phyloP scores from a whole-genome alignment of 2,797 vertebrate genomes.

The Tokudaia muenninki region DNA sequence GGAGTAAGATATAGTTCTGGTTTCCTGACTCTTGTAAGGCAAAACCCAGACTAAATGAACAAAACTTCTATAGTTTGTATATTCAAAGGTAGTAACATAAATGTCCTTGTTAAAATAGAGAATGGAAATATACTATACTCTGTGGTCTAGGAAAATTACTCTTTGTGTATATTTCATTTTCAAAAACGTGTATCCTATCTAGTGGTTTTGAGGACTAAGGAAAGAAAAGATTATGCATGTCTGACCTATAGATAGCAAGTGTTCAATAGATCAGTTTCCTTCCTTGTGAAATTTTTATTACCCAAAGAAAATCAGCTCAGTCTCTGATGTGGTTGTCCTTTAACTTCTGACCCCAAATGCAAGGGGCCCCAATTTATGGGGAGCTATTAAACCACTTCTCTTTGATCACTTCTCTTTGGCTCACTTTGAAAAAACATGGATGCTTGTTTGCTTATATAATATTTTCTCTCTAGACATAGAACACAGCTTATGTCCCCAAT shows the following conservation, averaged over 20 bases:
- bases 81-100: not conserved
- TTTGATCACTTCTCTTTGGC: not conserved
- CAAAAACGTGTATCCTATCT: not conserved
- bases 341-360: not conserved
- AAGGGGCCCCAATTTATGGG: not conserved
- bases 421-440: slow-evolving; percentile 21
- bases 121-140: not conserved
- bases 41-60: not conserved
- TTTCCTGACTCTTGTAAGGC: not conserved
- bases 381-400: not conserved
- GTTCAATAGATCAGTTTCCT: slow-evolving; percentile 23
- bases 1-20: not conserved
- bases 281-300: not conserved
- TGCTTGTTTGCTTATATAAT: not conserved
- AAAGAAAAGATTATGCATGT: not conserved
- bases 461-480: not conserved
- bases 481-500: slow-evolving; percentile 44
- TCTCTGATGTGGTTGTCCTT: not conserved
- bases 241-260: not conserved
- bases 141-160: not conserved
- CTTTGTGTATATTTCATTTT: not conserved
- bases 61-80: not conserved
- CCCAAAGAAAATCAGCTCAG: not conserved
- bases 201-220: slow-evolving; percentile 15
- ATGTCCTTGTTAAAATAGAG: not conserved